Base-by-base conservation (phyloP, 2,888 invertebrate genomes). In the Eupithecia dodoneata region DNA sequence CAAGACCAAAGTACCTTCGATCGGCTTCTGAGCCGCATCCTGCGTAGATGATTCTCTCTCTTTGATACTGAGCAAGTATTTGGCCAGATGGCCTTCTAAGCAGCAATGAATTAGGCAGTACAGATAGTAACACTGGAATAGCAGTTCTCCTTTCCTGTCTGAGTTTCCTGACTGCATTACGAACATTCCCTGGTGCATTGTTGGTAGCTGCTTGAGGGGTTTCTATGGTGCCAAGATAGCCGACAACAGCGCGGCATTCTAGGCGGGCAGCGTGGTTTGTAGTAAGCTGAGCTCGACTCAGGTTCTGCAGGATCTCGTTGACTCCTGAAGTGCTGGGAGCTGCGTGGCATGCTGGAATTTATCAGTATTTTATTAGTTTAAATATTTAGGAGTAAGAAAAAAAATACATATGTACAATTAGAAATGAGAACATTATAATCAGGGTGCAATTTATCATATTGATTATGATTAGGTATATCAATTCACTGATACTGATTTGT, bases 191-290 rank as follows among this genome's bases (percentile, higher is more conserved):
- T 75, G 98, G 97, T 15, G 97, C 97, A 65, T 97, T 97, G 70
- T 97, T 96, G 73, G 97, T 95, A 67, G 98, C 95, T 82, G 98
- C 97, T 89, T 97, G 97, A 0, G 99, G 99, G 95, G 99, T 99
- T 93, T 99, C 99, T 81, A 99, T 98, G 2, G 99, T 99, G 42
- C 99, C 99, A 71, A 99, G 95, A 91, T 99, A 99, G 1, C 99
- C 99, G 1, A 99, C 98, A 3, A 99, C 96, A 0, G 98, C 98
- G 83, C 97, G 96, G 86, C 97, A 97, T 80, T 97, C 97, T 10
- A 97, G 95, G 0, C 96, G 94, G 0, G 93, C 89, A 0, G 86
- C 88, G 59, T 93, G 95, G 89, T 86, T 95, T 77, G 90, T 95
- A 0, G 88, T 91, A 3, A 93, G 88, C 78, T 94, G 94, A 0